Conservation (phyloP, 2,113 vertebrate species). For the Zootoca vivipara region DNA sequence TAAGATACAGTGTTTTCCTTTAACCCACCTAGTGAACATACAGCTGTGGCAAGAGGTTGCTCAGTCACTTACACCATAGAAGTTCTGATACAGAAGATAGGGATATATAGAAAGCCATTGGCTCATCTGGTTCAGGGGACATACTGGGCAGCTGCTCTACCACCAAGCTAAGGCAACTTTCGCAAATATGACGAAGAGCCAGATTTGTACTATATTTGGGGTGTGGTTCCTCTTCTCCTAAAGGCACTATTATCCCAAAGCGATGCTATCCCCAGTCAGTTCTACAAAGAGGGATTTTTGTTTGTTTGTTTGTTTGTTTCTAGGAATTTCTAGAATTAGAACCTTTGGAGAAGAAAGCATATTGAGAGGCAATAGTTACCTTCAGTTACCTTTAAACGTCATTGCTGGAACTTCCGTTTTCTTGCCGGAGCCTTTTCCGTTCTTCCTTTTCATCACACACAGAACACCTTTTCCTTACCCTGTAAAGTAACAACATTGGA, state of each 20-base stretch:
- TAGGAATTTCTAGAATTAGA: background rate
- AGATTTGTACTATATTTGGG: background rate
- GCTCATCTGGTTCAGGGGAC: background rate
- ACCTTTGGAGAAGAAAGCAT: background rate
- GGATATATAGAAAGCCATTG: background rate
- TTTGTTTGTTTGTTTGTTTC: background rate
- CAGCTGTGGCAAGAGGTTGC: background rate
- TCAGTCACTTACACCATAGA: background rate
- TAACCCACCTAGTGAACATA: background rate
- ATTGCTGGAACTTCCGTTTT: constrained; percentile 8
- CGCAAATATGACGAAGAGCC: background rate
- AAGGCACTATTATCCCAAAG: background rate
- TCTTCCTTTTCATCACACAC: constrained; percentile 25
- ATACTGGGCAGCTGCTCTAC: background rate
- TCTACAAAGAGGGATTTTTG: background rate
- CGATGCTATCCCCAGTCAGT: too few relatives aligned
- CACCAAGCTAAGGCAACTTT: background rate
- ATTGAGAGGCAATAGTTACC: background rate
- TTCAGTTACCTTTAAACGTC: constrained; percentile 13
- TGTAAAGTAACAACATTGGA: background rate
- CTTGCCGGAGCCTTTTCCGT: constrained; percentile 19
- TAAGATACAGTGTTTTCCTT: background rate
- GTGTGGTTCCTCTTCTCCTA: background rate
- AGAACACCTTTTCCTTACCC: constrained; percentile 13
- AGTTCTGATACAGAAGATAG: too few relatives aligned